These are phyloP conservation scores for Aldabrachelys gigantea DNA, from an alignment of 2,113 vertebrate species.

Conservation along the genomic window DNA sequence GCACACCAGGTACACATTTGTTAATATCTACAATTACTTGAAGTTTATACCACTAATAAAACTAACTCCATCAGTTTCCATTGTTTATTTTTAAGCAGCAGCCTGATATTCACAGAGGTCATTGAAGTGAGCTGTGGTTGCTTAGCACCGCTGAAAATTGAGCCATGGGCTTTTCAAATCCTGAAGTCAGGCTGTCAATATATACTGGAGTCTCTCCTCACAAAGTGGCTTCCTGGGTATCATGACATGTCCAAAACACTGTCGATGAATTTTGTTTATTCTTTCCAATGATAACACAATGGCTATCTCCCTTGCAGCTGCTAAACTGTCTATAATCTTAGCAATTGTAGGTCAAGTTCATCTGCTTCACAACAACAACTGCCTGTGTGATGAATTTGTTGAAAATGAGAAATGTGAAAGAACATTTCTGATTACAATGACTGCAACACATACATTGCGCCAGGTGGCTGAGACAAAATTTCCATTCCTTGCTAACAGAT, in stretches of 20 bases:
- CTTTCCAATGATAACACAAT: not conserved
- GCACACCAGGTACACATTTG: slow-evolving; percentile 35
- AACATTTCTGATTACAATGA: not conserved
- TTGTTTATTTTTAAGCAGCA: not conserved
- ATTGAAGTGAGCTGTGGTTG: not conserved
- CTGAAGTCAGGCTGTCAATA: not conserved
- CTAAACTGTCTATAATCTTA: not conserved
- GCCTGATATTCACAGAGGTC: not conserved
- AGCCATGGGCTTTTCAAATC: not conserved
- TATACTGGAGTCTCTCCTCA: accelerated
- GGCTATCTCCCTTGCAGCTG: not conserved
- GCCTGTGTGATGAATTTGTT: not conserved
- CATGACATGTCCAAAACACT: not conserved
- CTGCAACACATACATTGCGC: not conserved
- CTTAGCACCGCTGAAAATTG: not conserved
- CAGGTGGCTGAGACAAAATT: not conserved
- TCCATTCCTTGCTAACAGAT: not conserved
- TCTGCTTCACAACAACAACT: not conserved
- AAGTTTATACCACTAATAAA: slow-evolving; percentile 10
- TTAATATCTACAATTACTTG: slow-evolving; percentile 25
- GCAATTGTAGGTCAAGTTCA: not conserved
- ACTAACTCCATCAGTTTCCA: not conserved
- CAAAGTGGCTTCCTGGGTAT: not conserved
- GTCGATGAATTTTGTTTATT: not conserved
- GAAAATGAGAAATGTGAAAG: not conserved